A percentile compares a stretch with the other conserved stretches of the same genome.
These are phyloP conservation scores for Pholis gunnellus DNA, from an alignment of 2,113 vertebrate species.

Conservation along the genomic window DNA sequence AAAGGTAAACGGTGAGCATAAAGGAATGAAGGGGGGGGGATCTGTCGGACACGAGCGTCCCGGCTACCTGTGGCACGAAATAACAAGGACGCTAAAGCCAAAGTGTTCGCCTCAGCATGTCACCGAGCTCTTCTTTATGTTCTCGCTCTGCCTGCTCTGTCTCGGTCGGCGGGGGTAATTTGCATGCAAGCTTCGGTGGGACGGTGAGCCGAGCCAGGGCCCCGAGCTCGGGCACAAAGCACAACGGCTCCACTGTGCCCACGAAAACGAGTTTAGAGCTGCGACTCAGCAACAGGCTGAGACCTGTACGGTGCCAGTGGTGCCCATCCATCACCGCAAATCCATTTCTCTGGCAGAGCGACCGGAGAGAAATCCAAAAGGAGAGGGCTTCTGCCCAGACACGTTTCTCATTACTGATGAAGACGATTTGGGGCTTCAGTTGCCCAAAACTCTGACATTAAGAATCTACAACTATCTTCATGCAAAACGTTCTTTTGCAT, in stretches of 20 bases:
- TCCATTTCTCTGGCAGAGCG: slow-evolving; percentile 62
- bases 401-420: neutral
- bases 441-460: neutral
- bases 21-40: slow-evolving; percentile 28
- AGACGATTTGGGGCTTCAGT: neutral
- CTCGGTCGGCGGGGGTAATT: slow-evolving; percentile 64
- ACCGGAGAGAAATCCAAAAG: slow-evolving; percentile 27
- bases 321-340: slow-evolving; percentile 67
- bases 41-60: slow-evolving; percentile 17
- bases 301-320: slow-evolving; percentile 50
- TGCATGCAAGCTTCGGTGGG: slow-evolving; percentile 69
- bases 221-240: slow-evolving; percentile 54
- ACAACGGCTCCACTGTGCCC: slow-evolving; percentile 74
- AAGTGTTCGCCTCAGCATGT: slow-evolving; percentile 49
- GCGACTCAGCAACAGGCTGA: slow-evolving; percentile 72
- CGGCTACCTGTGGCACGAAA: slow-evolving; percentile 20
- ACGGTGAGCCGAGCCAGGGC: slow-evolving; percentile 61
- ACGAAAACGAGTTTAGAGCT: slow-evolving; percentile 61
- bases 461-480: neutral
- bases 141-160: slow-evolving; percentile 31
- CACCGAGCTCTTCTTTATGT: slow-evolving; percentile 56
- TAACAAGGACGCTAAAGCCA: slow-evolving; percentile 37
- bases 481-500: neutral
- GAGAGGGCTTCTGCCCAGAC: neutral
- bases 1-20: slow-evolving; percentile 1